A percentile compares a stretch with the other conserved stretches of the same genome.
These are phyloP conservation scores for Peribatodes rhomboidaria DNA, from an alignment of 2,888 invertebrate species.

Conservation along the genomic window DNA sequence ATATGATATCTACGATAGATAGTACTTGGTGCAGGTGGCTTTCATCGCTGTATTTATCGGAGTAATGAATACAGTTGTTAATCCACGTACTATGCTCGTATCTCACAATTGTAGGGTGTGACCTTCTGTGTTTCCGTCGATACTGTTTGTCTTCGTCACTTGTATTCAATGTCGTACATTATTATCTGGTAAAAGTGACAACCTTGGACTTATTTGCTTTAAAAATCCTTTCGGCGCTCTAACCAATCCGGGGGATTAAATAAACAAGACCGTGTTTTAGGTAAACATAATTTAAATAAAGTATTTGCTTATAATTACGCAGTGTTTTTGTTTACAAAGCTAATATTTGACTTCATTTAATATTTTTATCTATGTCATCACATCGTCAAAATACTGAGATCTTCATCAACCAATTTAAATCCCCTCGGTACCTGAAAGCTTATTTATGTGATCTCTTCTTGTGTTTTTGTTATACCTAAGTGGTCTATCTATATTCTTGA, in stretches of 20 bases:
- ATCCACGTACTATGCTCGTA: too few relatives aligned
- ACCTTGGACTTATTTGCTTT: constrained; percentile 58
- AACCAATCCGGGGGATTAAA: constrained; percentile 25
- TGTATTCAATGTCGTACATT: constrained; percentile 66
- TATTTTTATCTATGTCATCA: neutral
- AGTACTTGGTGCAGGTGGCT: too few relatives aligned
- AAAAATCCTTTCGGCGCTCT: constrained; percentile 22
- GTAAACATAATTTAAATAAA: constrained; percentile 8
- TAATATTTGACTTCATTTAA: neutral
- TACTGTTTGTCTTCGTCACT: constrained; percentile 48
- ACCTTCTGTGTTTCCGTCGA: constrained; percentile 53
- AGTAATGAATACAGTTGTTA: neutral
- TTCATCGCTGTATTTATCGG: too few relatives aligned
- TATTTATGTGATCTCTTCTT: too few relatives aligned
- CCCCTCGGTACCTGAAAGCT: too few relatives aligned
- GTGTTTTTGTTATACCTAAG: too few relatives aligned
- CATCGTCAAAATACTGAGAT: neutral
- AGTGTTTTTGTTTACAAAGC: constrained; percentile 8
- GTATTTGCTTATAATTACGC: constrained; percentile 5
- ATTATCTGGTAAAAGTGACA: constrained; percentile 60
- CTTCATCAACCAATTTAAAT: neutral
- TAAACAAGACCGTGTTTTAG: constrained; percentile 9
- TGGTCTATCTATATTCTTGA: too few relatives aligned
- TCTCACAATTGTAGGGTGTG: constrained; percentile 2
- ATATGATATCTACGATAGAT: neutral